Evolutionary conservation across 2,888 invertebrate species (phyloP).

Genomic region (Exephanes ischioxanthus): DNA sequence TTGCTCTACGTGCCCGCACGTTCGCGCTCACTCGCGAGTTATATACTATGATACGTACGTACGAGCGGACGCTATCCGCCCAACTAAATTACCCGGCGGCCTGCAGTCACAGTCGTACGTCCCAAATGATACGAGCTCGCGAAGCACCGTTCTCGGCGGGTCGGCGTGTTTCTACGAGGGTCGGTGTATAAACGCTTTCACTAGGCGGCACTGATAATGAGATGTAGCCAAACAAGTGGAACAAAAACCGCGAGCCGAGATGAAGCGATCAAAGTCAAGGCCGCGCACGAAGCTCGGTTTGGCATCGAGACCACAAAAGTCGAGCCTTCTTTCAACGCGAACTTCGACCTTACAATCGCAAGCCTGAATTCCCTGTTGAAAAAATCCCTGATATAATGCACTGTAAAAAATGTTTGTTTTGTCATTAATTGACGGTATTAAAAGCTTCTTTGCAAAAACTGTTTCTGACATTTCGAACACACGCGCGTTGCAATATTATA

Average conservation of each 20-base stretch:
- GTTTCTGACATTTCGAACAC: no score
- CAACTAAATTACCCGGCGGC: constrained; percentile 34
- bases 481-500: no score
- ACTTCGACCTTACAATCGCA: no score
- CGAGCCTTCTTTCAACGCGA: neutral
- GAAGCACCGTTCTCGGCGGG: neutral
- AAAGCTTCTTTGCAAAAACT: no score
- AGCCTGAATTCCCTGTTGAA: no score
- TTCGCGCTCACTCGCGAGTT: constrained; percentile 32
- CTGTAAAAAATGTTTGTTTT: no score
- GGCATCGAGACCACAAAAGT: constrained; percentile 22
- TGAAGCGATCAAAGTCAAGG: constrained; percentile 50
- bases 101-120: neutral
- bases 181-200: neutral
- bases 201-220: no score
- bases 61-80: constrained; percentile 33
- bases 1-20: constrained; percentile 51
- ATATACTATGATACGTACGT: constrained; percentile 11
- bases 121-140: neutral
- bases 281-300: constrained; percentile 12
- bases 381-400: no score
- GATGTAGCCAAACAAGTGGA: constrained; percentile 3
- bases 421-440: no score
- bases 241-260: constrained; percentile 11
- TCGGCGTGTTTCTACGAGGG: neutral